These are phyloP conservation scores for Seladonia tumulorum DNA, from an alignment of 2,888 invertebrate species.

Conservation along the genomic window DNA sequence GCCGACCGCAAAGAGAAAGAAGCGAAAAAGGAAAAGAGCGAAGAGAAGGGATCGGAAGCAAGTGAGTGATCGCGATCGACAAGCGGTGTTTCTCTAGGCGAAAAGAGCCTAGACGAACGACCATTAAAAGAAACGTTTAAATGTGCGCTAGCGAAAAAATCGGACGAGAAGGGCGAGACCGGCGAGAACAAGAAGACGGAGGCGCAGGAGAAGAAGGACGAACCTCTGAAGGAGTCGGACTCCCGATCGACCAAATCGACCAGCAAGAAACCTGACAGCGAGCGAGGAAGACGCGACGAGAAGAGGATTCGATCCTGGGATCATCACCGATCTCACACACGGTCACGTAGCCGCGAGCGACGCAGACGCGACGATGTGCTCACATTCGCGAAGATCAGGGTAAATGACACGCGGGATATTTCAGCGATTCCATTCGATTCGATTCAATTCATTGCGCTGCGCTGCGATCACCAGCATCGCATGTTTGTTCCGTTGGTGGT, in stretches of 20 bases:
- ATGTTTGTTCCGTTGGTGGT: background rate
- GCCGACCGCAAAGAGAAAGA: slow-evolving; percentile 82
- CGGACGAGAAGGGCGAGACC: slow-evolving; percentile 77
- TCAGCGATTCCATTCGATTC: background rate
- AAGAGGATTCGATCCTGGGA: slow-evolving; percentile 83
- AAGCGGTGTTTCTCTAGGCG: background rate
- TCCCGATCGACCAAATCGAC: slow-evolving; percentile 86
- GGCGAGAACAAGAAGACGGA: slow-evolving; percentile 85
- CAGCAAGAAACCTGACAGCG: slow-evolving; percentile 81
- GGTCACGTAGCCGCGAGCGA: slow-evolving; percentile 83
- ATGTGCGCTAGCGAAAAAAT: slow-evolving; percentile 60
- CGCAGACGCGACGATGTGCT: slow-evolving; percentile 88
- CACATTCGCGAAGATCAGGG: slow-evolving; percentile 93
- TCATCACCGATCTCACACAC: slow-evolving; percentile 78
- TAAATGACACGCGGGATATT: slow-evolving; percentile 76
- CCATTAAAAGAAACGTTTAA: slow-evolving; percentile 28
- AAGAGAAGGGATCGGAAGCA: slow-evolving; percentile 83
- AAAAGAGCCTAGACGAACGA: background rate
- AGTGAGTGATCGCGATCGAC: slow-evolving; percentile 65
- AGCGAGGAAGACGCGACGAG: slow-evolving; percentile 81
- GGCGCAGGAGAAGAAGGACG: slow-evolving; percentile 83
- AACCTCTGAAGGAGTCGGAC: slow-evolving; percentile 79
- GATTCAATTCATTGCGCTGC: background rate
- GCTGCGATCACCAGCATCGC: background rate
- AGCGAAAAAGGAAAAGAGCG: slow-evolving; percentile 76